phyloP scores from a whole-genome alignment of 2,113 vertebrate genomes.

The Pelusios castaneus region DNA sequence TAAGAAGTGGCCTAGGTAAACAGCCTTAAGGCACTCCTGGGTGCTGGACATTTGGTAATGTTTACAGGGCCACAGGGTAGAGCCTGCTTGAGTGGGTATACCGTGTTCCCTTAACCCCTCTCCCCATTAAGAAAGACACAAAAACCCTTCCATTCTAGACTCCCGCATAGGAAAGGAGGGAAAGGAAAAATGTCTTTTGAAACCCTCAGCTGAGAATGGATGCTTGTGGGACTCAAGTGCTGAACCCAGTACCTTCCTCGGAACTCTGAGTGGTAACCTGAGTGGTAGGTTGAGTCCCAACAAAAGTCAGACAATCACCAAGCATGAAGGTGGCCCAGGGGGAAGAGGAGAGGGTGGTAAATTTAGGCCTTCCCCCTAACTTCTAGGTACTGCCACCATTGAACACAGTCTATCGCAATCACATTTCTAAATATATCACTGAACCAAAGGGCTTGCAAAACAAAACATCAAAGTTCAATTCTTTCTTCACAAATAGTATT shows the following conservation, averaged over 20 bases:
- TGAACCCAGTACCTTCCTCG: background rate
- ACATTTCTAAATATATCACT: background rate
- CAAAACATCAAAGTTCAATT: background rate
- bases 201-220: background rate
- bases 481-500: background rate
- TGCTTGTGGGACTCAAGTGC: background rate
- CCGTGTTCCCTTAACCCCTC: background rate
- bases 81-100: background rate
- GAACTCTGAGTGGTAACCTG: background rate
- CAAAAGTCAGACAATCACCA: background rate
- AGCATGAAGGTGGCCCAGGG: background rate
- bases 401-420: background rate
- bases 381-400: background rate
- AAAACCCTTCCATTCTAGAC: background rate
- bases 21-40: background rate
- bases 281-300: background rate
- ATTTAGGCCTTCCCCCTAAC: background rate
- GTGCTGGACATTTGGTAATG: background rate
- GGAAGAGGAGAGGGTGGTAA: background rate
- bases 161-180: background rate
- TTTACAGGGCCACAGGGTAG: background rate
- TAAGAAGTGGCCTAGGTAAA: background rate
- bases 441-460: background rate
- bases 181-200: background rate
- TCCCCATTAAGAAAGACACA: background rate